Base-by-base conservation (phyloP, 2,113 vertebrate species). In the Calyptommatus sinebrachiatus region DNA sequence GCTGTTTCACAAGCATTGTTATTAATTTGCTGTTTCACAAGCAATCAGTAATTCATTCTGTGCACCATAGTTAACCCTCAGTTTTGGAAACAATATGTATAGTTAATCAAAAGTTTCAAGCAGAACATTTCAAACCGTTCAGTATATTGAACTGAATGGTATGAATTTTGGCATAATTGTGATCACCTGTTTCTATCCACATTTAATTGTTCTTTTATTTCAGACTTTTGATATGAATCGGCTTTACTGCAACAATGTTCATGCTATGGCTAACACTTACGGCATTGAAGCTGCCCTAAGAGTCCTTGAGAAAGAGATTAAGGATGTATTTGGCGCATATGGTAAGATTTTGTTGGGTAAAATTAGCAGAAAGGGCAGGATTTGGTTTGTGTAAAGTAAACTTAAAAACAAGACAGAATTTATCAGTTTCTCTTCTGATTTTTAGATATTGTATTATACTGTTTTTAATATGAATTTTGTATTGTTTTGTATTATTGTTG, bases 271-370 rank as follows among this genome's bases (percentile, higher is more conserved):
- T n/a, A 95, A 85, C 9, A 97, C 96, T 0, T 99, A 99, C 0
- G 98, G 98, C 67, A 98, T 99, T 0, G 98, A 99, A 90, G 97
- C 98, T 7, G 98, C 96, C 3, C 89, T 99, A 77, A 94, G 96
- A 7, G 97, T 97, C 81, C 97, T 99, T 4, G 97, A 99, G 90
- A 99, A 97, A 91, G 98, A 99, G 91, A 99, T 99, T 88, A 99
- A 97, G 91, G 97, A 99, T n/a, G 98, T 99, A 53, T 99, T 99
- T 88, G 98, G 97, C 1, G 98, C 99, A 41, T 99, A 99, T 5
- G 98, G 98, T 99, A 94, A 85, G 86, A 73, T 11, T 75, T 7
- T 2, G 66, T 61, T 72, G 76, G 53, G 1, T 14, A 41, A 7
- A 16, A 24, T 71, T 60, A 28, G 5, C 16, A 28, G 41, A 26